phyloP scores from a whole-genome alignment of 2,797 vertebrate genomes.

The Phataginus tetradactyla region DNA sequence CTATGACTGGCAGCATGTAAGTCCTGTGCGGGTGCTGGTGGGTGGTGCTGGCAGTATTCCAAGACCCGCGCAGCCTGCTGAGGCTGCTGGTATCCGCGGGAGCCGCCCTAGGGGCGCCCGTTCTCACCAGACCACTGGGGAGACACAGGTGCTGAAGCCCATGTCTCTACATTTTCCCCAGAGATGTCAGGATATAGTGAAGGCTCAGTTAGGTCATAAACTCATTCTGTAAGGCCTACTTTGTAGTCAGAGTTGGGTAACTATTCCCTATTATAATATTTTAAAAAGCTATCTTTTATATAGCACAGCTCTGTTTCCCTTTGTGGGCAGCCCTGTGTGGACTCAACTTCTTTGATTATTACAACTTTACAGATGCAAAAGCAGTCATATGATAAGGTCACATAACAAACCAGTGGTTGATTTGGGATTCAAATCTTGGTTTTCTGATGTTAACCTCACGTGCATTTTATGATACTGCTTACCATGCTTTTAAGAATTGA shows the following conservation, averaged over 20 bases:
- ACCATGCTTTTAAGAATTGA: neutral
- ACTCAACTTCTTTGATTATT: neutral
- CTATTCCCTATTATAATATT: neutral
- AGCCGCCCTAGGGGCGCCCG: neutral
- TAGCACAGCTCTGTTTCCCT: neutral
- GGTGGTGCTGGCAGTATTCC: neutral
- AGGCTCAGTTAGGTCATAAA: neutral
- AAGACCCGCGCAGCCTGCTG: neutral
- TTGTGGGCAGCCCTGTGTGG: neutral
- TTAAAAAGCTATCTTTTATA: neutral
- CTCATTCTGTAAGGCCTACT: neutral
- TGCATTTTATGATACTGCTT: neutral
- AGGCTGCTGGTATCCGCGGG: neutral
- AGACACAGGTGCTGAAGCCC: neutral
- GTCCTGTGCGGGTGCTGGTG: neutral
- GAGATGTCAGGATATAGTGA: neutral
- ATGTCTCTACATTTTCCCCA: neutral
- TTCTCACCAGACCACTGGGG: neutral
- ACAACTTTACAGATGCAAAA: neutral
- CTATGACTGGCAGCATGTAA: neutral
- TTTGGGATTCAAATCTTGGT: neutral
- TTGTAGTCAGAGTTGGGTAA: slow-evolving; percentile 28
- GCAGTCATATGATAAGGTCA: neutral
- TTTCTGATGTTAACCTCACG: slow-evolving; percentile 28
- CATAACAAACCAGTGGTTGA: neutral